Conservation (phyloP, 2,113 vertebrate genomes). For the Xenotilapia leptura region DNA sequence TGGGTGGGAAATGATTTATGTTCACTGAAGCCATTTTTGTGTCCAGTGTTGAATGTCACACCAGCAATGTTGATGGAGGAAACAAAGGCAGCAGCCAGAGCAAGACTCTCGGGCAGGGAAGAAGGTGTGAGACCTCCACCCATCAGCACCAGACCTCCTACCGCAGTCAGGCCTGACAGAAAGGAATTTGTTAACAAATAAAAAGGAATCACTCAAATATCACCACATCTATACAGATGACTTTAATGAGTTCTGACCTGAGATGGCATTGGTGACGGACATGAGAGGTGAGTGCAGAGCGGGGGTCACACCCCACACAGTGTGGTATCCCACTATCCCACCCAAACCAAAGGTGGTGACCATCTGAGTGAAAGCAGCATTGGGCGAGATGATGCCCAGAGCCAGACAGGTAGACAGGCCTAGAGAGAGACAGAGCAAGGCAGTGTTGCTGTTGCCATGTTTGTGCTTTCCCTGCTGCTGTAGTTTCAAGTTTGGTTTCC, state of each 20-base stretch:
- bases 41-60: background rate
- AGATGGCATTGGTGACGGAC: slow-evolving; percentile 98
- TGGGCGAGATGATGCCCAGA: slow-evolving; percentile 82
- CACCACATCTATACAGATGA: background rate
- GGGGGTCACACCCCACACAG: slow-evolving; percentile 95
- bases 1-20: background rate
- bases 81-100: slow-evolving; percentile 76
- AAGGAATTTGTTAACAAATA: background rate
- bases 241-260: slow-evolving; percentile 71
- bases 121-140: slow-evolving; percentile 74
- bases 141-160: slow-evolving; percentile 78
- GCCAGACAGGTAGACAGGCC: slow-evolving; percentile 74
- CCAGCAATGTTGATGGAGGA: slow-evolving; percentile 80
- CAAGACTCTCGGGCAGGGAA: slow-evolving; percentile 65
- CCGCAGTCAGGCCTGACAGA: slow-evolving; percentile 72
- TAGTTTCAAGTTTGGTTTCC: background rate
- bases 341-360: slow-evolving; percentile 92
- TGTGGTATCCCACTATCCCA: slow-evolving; percentile 96
- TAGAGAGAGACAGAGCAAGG: slow-evolving; percentile 1
- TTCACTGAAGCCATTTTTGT: background rate
- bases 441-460: background rate
- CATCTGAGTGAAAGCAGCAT: slow-evolving; percentile 90
- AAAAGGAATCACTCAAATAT: background rate
- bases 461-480: background rate
- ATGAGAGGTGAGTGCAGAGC: slow-evolving; percentile 96